Percentiles rank a stretch among this genome's conserved stretches.
phyloP scores from a whole-genome alignment of 2,888 invertebrate species.

The Arenicola marina region DNA sequence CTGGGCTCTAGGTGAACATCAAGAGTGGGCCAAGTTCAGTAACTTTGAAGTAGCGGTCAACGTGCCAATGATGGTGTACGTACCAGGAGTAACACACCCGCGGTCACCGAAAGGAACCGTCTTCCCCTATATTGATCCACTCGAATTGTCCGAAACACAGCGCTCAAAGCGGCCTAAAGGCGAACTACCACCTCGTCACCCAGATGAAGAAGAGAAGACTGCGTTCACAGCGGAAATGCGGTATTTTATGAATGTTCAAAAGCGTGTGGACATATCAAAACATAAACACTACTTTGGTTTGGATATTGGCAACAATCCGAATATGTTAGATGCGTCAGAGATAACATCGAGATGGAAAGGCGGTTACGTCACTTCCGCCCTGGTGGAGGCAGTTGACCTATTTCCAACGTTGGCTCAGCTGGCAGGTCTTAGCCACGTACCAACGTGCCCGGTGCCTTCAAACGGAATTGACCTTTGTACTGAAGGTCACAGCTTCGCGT shows the following conservation, averaged over 20 bases:
- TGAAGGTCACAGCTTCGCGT: conserved; percentile 48
- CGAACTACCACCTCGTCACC: no score
- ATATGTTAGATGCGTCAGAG: not conserved
- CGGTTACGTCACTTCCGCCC: not conserved
- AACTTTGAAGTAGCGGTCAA: conserved; percentile 81
- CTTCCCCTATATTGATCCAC: conserved; percentile 15
- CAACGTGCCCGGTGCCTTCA: conserved; percentile 65
- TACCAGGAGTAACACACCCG: conserved; percentile 66
- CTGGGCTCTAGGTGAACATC: conserved; percentile 89
- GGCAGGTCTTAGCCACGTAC: conserved; percentile 66
- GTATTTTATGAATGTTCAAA: no score
- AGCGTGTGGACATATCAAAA: no score
- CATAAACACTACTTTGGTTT: no score
- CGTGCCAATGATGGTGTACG: conserved; percentile 78
- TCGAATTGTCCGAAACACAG: not conserved
- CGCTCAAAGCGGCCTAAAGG: no score
- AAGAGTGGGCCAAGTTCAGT: conserved; percentile 90
- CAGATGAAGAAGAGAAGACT: not conserved
- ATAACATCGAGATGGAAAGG: not conserved
- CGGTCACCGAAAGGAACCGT: conserved; percentile 8
- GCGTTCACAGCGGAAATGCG: no score
- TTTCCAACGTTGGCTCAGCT: conserved; percentile 83
- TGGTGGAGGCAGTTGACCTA: conserved; percentile 80
- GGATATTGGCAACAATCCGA: no score
- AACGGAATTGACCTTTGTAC: conserved; percentile 41